These are phyloP conservation scores for Rousettus leschenaultii DNA, from an alignment of 2,113 vertebrate genomes.

Conservation along the genomic window DNA sequence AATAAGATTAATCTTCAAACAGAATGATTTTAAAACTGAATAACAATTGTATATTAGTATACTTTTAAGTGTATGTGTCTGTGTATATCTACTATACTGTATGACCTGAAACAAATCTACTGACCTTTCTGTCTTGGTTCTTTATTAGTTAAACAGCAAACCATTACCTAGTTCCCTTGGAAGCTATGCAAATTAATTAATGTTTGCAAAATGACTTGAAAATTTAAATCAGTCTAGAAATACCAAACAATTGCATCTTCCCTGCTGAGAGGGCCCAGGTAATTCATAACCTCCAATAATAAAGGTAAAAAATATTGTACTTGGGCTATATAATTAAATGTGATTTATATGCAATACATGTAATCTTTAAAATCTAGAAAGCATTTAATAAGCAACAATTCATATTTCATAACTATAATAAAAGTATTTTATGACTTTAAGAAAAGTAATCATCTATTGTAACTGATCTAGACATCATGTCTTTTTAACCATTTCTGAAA, in stretches of 20 bases:
- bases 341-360: slow-evolving; percentile 54
- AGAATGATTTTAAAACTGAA: background rate
- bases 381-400: slow-evolving; percentile 55
- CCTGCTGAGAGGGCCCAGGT: slow-evolving; percentile 42
- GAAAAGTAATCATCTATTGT: slow-evolving; percentile 45
- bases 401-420: slow-evolving; percentile 56
- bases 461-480: background rate
- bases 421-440: slow-evolving; percentile 47
- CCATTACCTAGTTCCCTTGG: slow-evolving; percentile 43
- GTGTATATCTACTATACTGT: background rate
- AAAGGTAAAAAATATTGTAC: slow-evolving; percentile 60
- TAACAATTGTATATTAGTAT: background rate
- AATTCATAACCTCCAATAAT: slow-evolving; percentile 50
- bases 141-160: slow-evolving; percentile 39
- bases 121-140: slow-evolving; percentile 11
- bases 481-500: background rate
- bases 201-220: slow-evolving; percentile 60
- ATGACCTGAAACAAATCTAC: background rate
- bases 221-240: slow-evolving; percentile 55
- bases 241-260: slow-evolving; percentile 32
- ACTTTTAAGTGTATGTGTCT: background rate
- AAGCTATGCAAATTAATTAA: slow-evolving; percentile 67
- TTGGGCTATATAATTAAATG: slow-evolving; percentile 36
- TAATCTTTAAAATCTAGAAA: slow-evolving; percentile 60
- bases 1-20: slow-evolving; percentile 28